These are phyloP conservation scores for Drosophila quadrilineata DNA, from an alignment of 1,140 invertebrate genomes.

Conservation along the genomic window DNA sequence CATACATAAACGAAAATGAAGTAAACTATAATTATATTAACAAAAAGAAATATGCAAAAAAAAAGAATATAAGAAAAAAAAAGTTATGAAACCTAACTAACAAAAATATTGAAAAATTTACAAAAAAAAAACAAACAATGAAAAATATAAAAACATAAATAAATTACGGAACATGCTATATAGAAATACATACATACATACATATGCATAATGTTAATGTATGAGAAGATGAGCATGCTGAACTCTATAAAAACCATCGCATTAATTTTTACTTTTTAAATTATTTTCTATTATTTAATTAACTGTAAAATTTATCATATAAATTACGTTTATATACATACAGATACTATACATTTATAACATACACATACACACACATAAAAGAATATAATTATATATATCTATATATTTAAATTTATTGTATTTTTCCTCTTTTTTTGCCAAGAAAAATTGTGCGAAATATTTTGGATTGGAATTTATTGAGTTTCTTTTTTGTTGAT, in stretches of 20 bases:
- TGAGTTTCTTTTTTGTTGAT: constrained; percentile 72
- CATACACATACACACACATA: constrained; percentile 1
- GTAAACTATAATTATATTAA: constrained; percentile 11
- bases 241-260: constrained; percentile 80
- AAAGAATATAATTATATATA: background rate
- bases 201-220: constrained; percentile 28
- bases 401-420: no score
- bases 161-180: constrained; percentile 34
- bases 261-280: constrained; percentile 78
- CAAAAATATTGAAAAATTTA: constrained; percentile 25
- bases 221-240: constrained; percentile 49
- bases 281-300: constrained; percentile 68
- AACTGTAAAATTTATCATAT: constrained; percentile 51
- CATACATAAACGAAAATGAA: constrained; percentile 8
- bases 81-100: constrained; percentile 14
- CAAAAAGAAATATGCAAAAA: constrained; percentile 22
- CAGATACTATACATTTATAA: constrained; percentile 6
- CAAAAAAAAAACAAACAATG: constrained; percentile 8
- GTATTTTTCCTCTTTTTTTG: background rate
- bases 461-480: constrained; percentile 57
- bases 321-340: constrained; percentile 32
- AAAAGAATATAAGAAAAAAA: constrained; percentile 21
- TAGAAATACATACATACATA: constrained; percentile 15
- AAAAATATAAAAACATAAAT: constrained; percentile 12
- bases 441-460: constrained; percentile 17